Base-by-base conservation (phyloP, 2,797 vertebrate species). In the Lagocephalus sceleratus region DNA sequence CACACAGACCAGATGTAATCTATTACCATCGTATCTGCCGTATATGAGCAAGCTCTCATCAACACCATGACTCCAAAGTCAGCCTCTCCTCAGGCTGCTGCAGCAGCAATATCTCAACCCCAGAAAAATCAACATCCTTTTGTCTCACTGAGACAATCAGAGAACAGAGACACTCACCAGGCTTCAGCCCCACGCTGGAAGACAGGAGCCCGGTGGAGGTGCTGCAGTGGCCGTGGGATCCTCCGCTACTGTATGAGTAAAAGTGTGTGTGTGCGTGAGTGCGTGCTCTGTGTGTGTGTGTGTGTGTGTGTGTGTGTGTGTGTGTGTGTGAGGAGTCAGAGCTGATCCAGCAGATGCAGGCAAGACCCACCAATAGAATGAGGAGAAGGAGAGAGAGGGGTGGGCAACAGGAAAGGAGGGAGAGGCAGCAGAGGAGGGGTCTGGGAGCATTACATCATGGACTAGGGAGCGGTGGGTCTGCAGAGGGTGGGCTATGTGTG, bases 391-490 rank as follows among this genome's bases (percentile, higher is more conserved):
- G 62, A 67, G 67, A 81, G 74, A 80, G 69, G 76, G 69, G 79
- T 68, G 81, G 76, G 79, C 57, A 70, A 72, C 79, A 66, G 66
- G 39, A 59, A 3, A 26, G 60, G 76, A 72, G 84, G 66, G 78
- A 73, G 76, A 73, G 66, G 54, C 65, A 51, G 82, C 60, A 80
- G 71, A 82, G 85, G 85, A 88, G 83, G 76, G 84, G 84, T 86
- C 76, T 88, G 76, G 52, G 71, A 80, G 80, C 88, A 90, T 90
- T 89, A 90, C 88, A 87, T 89, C 88, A 90, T 90, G 78, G 84
- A 76, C 78, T 65, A 68, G 63, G 75, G 73, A 85, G 79, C 47
- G 68, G 75, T 56, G 69, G 86, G 75, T 84, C 85, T 86, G 84
- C 78, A 82, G 80, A 70, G 79, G 78, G 83, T 80, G 83, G 75